Evolutionary conservation across 2,113 vertebrate genomes (phyloP).

Genomic region (Mohoua ochrocephala): DNA sequence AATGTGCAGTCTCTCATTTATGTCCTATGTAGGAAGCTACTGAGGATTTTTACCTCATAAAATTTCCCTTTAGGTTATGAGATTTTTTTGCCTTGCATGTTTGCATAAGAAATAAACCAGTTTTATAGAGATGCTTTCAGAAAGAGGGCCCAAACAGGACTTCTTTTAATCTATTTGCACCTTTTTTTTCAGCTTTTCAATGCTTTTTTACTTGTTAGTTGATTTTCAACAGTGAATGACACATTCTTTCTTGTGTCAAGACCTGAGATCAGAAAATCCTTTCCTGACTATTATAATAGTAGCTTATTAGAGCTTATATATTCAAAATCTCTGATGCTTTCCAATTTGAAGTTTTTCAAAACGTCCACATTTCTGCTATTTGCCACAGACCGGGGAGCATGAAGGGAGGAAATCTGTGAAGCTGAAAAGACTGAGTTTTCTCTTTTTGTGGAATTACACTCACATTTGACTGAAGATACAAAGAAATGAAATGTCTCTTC

Average conservation of each 20-base stretch:
- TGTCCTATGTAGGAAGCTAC: neutral
- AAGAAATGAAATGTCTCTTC: neutral
- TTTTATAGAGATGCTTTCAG: neutral
- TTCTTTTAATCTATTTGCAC: neutral
- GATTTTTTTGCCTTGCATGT: neutral
- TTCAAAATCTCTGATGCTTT: neutral
- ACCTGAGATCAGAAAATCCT: neutral
- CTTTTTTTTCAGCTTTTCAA: neutral
- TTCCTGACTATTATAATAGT: neutral
- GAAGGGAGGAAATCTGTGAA: neutral
- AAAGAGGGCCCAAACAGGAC: neutral
- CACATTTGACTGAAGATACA: neutral
- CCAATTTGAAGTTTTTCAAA: neutral
- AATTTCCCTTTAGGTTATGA: neutral
- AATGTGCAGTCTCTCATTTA: neutral
- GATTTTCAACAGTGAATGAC: neutral
- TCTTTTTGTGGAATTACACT: neutral
- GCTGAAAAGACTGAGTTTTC: neutral
- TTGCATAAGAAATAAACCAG: neutral
- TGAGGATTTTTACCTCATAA: neutral
- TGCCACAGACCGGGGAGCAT: neutral
- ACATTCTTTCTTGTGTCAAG: neutral
- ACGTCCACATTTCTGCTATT: neutral
- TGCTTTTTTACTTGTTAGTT: neutral
- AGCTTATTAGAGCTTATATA: neutral